Percentiles rank a stretch among this genome's conserved stretches.
phyloP scores from a whole-genome alignment of 1,140 invertebrate species.

The Lepidurus couesii region DNA sequence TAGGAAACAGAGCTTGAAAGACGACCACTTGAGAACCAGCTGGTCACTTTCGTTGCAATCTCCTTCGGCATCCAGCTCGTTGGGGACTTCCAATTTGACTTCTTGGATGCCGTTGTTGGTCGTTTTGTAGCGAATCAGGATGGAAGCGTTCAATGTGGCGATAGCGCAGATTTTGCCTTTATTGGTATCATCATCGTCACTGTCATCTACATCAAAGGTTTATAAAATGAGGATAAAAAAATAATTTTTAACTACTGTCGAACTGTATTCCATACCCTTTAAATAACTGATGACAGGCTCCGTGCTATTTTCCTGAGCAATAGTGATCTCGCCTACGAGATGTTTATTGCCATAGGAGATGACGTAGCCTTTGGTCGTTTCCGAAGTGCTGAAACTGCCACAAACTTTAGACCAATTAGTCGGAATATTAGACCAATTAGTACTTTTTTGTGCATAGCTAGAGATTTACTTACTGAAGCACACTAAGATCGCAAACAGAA shows the following conservation, averaged over 20 bases:
- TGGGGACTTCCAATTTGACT: constrained; percentile 31
- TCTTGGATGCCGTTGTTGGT: constrained; percentile 24
- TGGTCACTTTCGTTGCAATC: constrained; percentile 24
- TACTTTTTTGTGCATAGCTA: not conserved
- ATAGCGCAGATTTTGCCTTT: constrained; percentile 32
- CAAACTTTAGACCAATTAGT: not conserved
- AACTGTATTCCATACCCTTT: not conserved
- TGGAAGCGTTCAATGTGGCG: constrained; percentile 26
- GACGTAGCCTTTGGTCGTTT: not conserved
- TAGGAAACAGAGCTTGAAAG: constrained; percentile 29
- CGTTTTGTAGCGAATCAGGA: constrained; percentile 28
- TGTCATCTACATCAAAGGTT: not conserved
- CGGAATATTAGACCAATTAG: not conserved
- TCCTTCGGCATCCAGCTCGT: constrained; percentile 13
- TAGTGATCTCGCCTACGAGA: not conserved
- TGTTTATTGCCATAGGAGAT: not conserved
- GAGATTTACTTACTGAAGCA: not conserved
- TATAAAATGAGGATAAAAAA: not conserved
- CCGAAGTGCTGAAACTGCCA: not conserved
- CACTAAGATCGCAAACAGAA: not conserved
- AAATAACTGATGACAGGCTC: not conserved
- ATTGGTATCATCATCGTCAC: constrained; percentile 17
- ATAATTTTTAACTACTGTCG: not conserved
- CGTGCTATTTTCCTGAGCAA: not conserved
- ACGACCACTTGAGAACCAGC: constrained; percentile 30